Base-by-base conservation (phyloP, 2,113 vertebrate genomes). In the Mormyrus iriodes region DNA sequence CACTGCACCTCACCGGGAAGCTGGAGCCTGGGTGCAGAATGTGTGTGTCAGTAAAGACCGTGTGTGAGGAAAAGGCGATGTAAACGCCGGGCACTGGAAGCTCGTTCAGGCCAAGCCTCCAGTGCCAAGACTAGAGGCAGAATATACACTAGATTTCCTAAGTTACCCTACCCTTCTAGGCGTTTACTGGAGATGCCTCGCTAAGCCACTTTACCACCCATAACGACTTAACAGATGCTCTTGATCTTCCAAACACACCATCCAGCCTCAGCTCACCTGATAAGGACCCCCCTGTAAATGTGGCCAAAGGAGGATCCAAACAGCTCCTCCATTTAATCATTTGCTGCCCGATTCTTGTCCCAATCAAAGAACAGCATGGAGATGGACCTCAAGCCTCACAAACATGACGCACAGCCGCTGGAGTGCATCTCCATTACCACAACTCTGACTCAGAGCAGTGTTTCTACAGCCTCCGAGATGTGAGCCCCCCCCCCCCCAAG, bases 401-500 rank as follows among this genome's bases (percentile, higher is more conserved):
- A n/a, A 49, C 87, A 35, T 0, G 10, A 31, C 2, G 13, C 42
- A 46, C 85, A 48, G 85, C 27, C 21, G 15, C 24, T 79, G 12
- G 48, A 51, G 5, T n/a, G 49, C 27, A 51, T 31, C 46, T n/a
- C 85, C 44, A 46, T 35, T 13, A 17, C 31, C 73, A 5, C 15
- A 42, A 7, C 24, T 12, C 9, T 27, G 61, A 65, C 65, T 35
- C 65, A 35, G 61, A 6, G 2, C 3, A 19, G 44, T 19, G 55
- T 69, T 46, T 17, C 86, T 44, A 24, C 46, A 21, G 27, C 65
- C 44, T 88, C 65, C 3, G n/a, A 13, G 87, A 24, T 44, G 49
- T 27, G 88, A 1, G 4, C 27, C 17, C 0, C 49, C n/a, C n/a
- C 4, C 3, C 4, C 35, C 93, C 91, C 91, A 94, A 93, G 94